A percentile compares a stretch with the other conserved stretches of the same genome.
Evolutionary conservation across 2,888 invertebrate genomes (phyloP).

Genomic region (Zaprionus bogoriensis): DNA sequence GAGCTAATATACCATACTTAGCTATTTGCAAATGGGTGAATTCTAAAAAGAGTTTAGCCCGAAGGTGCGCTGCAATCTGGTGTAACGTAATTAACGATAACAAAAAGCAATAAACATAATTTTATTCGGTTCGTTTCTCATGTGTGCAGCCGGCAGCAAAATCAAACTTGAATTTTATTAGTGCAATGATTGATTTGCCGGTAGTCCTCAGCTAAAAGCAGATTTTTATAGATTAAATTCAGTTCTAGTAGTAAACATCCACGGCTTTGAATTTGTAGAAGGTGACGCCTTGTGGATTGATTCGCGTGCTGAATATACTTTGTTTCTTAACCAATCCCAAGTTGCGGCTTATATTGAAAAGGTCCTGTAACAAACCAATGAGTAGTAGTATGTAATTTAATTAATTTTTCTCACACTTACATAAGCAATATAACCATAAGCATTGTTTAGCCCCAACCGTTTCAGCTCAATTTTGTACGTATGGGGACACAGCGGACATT

Average conservation of each 20-base stretch:
- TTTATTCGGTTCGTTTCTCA: not conserved
- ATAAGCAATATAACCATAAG: conserved; percentile 74
- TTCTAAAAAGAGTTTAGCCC: not conserved
- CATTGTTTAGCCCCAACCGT: conserved; percentile 78
- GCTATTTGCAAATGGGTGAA: too few species aligned
- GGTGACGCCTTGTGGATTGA: conserved; percentile 70
- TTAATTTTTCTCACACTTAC: conserved; percentile 52
- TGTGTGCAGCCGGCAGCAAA: too few species aligned
- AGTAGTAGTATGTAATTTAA: too few species aligned
- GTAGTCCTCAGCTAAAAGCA: not conserved
- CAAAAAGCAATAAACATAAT: not conserved
- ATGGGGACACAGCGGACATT: conserved; percentile 73
- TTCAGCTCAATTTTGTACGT: conserved; percentile 76
- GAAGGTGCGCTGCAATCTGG: not conserved
- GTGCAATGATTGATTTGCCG: not conserved
- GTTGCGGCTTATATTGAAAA: conserved; percentile 46
- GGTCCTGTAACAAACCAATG: conserved; percentile 48
- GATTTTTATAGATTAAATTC: not conserved
- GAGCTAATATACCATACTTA: too few species aligned
- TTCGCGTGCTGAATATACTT: conserved; percentile 54
- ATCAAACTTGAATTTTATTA: too few species aligned
- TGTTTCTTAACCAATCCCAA: conserved; percentile 29
- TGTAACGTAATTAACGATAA: not conserved
- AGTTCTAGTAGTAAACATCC: conserved; percentile 19
- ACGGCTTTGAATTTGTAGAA: conserved; percentile 67